A percentile compares a stretch with the other conserved stretches of the same genome.
Evolutionary conservation across 23 tunicate species (phyloP).

Genomic region (Clavelina lepadiformis): DNA sequence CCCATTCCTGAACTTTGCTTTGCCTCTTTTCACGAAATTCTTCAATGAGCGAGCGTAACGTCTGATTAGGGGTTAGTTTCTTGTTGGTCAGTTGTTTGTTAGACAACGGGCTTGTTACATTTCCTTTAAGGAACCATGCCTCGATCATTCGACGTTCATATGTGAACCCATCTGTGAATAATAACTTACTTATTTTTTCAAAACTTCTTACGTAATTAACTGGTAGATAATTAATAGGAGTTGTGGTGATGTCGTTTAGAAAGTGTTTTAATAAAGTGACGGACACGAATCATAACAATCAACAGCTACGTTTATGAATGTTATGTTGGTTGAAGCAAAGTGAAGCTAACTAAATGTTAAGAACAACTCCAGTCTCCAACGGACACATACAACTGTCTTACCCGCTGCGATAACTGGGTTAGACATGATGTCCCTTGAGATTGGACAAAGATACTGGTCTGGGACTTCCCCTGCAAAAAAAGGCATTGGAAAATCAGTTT

Average conservation of each 20-base stretch:
- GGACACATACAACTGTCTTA: no score
- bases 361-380: no score
- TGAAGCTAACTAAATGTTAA: no score
- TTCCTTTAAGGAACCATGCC: slow-evolving; percentile 53
- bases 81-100: slow-evolving; percentile 32
- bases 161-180: slow-evolving; percentile 76
- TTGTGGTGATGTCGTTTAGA: no score
- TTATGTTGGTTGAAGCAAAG: no score
- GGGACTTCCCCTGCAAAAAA: slow-evolving; percentile 44
- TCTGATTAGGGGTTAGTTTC: slow-evolving; percentile 63
- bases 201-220: slow-evolving; percentile 2
- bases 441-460: slow-evolving; percentile 85
- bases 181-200: background rate
- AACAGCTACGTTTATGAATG: no score
- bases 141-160: slow-evolving; percentile 68
- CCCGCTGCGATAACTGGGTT: slow-evolving; percentile 92
- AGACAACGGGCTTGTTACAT: slow-evolving; percentile 69
- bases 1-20: slow-evolving; percentile 16
- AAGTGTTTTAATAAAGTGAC: no score
- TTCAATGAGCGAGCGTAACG: slow-evolving; percentile 54
- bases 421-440: slow-evolving; percentile 72
- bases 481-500: no score
- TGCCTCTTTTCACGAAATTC: slow-evolving; percentile 15
- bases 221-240: no score
- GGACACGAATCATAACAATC: no score